Evolutionary conservation across 2,113 vertebrate species (phyloP).

Genomic region (Chloropsis cyanopogon): DNA sequence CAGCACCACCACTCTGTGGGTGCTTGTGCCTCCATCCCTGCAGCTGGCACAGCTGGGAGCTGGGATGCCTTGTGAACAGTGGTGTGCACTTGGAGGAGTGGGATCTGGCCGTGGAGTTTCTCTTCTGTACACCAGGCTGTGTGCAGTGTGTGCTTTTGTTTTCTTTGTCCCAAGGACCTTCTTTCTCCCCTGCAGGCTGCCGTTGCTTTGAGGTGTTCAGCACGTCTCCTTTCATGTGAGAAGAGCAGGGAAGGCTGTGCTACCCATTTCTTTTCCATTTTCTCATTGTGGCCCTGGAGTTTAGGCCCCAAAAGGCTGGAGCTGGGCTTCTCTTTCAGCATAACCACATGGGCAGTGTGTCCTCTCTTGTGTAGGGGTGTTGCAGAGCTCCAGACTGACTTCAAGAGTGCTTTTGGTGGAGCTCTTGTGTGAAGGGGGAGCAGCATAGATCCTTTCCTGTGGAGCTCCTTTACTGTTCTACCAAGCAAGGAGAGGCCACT

Average conservation of each 20-base stretch:
- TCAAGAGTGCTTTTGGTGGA: background rate
- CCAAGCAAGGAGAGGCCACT: background rate
- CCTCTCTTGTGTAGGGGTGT: background rate
- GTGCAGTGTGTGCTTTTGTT: background rate
- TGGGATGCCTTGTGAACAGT: background rate
- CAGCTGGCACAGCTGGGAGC: background rate
- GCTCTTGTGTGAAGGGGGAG: background rate
- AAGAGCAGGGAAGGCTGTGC: background rate
- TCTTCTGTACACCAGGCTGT: background rate
- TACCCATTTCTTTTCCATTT: background rate
- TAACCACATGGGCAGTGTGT: accelerated
- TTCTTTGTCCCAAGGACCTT: background rate
- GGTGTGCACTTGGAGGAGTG: background rate
- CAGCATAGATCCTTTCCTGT: background rate
- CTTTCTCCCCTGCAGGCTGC: background rate
- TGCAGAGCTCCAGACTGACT: background rate
- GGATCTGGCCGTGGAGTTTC: background rate
- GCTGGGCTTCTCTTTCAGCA: background rate
- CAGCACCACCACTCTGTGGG: background rate
- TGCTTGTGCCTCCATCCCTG: accelerated
- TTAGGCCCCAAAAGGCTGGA: background rate
- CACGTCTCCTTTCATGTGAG: background rate
- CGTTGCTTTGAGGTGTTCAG: background rate
- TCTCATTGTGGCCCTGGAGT: background rate
- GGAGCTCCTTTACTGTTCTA: background rate